These are phyloP conservation scores for Aphyosemion australe DNA, from an alignment of 2,113 vertebrate genomes.

Conservation along the genomic window DNA sequence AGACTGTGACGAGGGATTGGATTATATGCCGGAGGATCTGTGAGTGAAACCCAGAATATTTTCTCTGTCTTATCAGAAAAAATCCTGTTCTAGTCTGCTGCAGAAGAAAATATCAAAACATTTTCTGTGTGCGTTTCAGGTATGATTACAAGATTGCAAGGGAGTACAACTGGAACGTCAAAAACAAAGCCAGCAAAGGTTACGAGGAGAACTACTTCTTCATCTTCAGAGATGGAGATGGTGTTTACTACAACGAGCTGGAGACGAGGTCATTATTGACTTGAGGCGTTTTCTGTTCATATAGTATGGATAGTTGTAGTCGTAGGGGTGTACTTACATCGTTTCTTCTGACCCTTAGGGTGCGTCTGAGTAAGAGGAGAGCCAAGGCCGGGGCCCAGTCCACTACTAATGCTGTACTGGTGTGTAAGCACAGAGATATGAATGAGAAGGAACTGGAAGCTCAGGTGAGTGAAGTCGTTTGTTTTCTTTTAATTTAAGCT, in stretches of 20 bases:
- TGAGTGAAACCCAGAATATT: conserved; percentile 57
- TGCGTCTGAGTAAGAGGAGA: conserved; percentile 91
- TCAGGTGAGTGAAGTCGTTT: conserved; percentile 77
- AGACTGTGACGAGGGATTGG: conserved; percentile 88
- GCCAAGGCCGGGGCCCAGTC: conserved; percentile 92
- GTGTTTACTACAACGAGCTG: conserved; percentile 94
- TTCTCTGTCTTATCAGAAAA: no score
- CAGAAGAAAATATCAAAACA: no score
- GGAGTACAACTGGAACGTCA: conserved; percentile 98
- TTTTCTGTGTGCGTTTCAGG: conserved; percentile 60
- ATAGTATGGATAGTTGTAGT: no score
- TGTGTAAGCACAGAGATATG: conserved; percentile 95
- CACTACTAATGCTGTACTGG: conserved; percentile 90
- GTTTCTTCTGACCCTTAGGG: conserved; percentile 70
- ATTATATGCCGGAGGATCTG: conserved; percentile 92
- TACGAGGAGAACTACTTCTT: conserved; percentile 98
- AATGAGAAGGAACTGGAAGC: conserved; percentile 94
- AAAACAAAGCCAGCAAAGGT: conserved; percentile 97
- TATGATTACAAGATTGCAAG: conserved; percentile 96
- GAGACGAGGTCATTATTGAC: conserved; percentile 84
- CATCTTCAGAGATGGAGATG: conserved; percentile 92
- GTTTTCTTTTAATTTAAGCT: neutral
- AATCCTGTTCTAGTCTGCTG: no score
- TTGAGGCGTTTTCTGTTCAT: neutral
- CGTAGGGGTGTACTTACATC: neutral